Conservation (phyloP, 2,888 invertebrate genomes). For the Eilema caniola region DNA sequence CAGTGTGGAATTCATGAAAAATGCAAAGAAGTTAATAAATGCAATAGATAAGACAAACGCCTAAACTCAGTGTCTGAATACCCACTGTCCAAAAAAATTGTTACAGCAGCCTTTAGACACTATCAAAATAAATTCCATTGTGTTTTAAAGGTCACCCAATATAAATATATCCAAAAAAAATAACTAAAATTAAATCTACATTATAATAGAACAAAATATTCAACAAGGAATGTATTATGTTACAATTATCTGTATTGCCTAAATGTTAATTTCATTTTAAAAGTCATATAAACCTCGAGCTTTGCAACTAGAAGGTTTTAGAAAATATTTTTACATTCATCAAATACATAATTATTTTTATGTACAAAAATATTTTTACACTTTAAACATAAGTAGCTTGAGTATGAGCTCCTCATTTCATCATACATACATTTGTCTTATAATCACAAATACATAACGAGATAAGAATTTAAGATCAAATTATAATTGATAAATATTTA, state of each 20-base stretch:
- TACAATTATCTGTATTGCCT: conserved; percentile 5
- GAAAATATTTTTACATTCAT: neutral
- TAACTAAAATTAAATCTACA: neutral
- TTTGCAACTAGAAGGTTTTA: conserved; percentile 44
- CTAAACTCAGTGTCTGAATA: too few relatives aligned
- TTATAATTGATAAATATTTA: neutral
- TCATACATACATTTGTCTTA: conserved; percentile 5
- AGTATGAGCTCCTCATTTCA: conserved; percentile 38
- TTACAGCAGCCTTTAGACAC: too few relatives aligned
- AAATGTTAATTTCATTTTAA: neutral
- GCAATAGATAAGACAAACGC: neutral
- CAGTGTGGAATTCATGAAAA: neutral
- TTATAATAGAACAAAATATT: conserved; percentile 2
- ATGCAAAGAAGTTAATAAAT: too few relatives aligned
- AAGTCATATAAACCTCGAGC: conserved; percentile 36
- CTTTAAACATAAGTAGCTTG: conserved; percentile 28
- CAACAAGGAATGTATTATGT: conserved; percentile 37
- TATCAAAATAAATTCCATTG: neutral
- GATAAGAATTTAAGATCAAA: neutral
- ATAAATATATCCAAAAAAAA: neutral
- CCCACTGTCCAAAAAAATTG: too few relatives aligned
- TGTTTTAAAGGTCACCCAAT: neutral
- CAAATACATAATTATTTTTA: conserved; percentile 22
- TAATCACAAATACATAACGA: neutral
- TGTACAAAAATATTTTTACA: conserved; percentile 46